Conservation (phyloP, 2,888 invertebrate species). For the Zele albiditarsus region DNA sequence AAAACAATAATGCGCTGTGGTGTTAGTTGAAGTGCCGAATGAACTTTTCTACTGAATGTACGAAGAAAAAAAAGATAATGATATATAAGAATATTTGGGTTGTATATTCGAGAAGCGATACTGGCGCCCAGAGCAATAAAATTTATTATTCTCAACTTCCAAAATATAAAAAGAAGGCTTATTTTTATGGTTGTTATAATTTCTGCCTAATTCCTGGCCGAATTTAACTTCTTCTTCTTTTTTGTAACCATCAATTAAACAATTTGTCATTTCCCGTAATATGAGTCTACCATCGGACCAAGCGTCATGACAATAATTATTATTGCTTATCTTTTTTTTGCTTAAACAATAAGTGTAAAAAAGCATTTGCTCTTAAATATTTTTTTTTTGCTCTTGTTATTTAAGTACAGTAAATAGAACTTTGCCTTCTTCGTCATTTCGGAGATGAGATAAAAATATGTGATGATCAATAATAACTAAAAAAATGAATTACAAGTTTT, state of each 20-base stretch:
- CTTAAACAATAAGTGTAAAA: neutral
- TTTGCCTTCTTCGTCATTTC: constrained; percentile 17
- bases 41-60: neutral
- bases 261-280: neutral
- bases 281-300: constrained; percentile 8
- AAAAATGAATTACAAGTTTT: constrained; percentile 16
- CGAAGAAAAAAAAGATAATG: neutral
- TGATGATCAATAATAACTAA: constrained; percentile 20
- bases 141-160: constrained; percentile 28
- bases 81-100: constrained; percentile 10
- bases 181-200: constrained; percentile 25
- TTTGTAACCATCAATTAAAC: constrained; percentile 4
- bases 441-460: constrained; percentile 30
- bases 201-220: constrained; percentile 34
- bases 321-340: constrained; percentile 12
- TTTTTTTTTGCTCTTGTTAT: neutral
- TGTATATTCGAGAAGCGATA: neutral
- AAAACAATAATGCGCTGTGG: constrained; percentile 45
- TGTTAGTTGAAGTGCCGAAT: neutral
- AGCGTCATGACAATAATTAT: constrained; percentile 33
- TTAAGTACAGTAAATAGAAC: constrained; percentile 34
- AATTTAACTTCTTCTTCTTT: constrained; percentile 16
- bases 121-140: constrained; percentile 54
- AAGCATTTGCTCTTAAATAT: neutral
- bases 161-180: constrained; percentile 23